Evolutionary conservation across 2,797 vertebrate species (phyloP).

Genomic region (Furcifer pardalis): DNA sequence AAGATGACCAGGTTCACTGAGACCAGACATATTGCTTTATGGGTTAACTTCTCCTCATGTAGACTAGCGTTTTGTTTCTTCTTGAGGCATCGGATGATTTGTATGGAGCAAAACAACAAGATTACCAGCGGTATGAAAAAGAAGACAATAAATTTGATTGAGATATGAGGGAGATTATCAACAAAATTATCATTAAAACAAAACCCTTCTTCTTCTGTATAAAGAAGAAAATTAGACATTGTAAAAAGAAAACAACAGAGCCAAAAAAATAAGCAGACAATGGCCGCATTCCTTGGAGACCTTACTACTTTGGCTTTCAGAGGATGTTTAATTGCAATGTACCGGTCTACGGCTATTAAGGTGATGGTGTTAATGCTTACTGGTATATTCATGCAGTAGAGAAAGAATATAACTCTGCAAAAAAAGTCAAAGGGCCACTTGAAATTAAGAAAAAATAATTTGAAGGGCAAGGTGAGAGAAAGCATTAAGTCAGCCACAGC

Average conservation of each 20-base stretch:
- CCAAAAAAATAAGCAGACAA: conserved; percentile 71
- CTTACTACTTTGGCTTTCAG: conserved; percentile 63
- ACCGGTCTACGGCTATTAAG: conserved; percentile 71
- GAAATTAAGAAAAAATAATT: conserved; percentile 57
- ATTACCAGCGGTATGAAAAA: conserved; percentile 51
- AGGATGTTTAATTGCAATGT: conserved; percentile 72
- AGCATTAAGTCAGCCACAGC: conserved; percentile 70
- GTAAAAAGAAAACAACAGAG: conserved; percentile 59
- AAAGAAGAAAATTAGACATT: not conserved
- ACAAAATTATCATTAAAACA: conserved; percentile 56
- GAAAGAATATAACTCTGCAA: conserved; percentile 46
- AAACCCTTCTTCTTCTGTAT: not conserved
- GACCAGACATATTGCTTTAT: conserved; percentile 57
- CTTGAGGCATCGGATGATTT: conserved; percentile 49
- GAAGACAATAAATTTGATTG: conserved; percentile 11
- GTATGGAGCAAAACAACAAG: conserved; percentile 56
- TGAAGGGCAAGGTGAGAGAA: conserved; percentile 81
- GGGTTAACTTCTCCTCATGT: conserved; percentile 27
- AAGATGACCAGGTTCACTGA: conserved; percentile 80
- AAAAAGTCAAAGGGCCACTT: not conserved
- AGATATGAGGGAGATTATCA: not conserved
- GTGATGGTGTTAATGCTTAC: conserved; percentile 75
- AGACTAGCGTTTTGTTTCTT: conserved; percentile 19
- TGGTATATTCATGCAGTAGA: conserved; percentile 72
- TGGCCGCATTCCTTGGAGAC: conserved; percentile 61